phyloP scores from a whole-genome alignment of 2,797 vertebrate species.

The Sardinella longiceps region DNA sequence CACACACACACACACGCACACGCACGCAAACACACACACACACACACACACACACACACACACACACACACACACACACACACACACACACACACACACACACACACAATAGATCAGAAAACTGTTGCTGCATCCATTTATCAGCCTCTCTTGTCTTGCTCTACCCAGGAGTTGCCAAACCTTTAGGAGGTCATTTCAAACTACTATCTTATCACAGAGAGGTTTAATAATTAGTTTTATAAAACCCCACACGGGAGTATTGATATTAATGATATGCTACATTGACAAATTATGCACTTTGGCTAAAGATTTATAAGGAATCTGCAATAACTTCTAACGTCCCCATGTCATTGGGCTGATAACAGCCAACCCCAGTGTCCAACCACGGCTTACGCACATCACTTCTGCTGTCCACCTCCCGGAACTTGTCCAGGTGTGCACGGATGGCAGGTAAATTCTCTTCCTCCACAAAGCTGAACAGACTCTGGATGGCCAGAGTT shows the following conservation, averaged over 20 bases:
- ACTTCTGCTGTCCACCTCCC: constrained; percentile 93
- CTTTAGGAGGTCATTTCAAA: not conserved
- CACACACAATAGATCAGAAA: too few relatives aligned
- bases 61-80: too few relatives aligned
- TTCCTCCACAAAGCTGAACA: constrained; percentile 92
- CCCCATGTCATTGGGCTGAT: not conserved
- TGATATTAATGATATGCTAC: not conserved
- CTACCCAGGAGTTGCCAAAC: not conserved
- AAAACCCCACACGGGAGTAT: not conserved
- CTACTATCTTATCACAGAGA: not conserved
- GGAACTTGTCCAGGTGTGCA: constrained; percentile 92
- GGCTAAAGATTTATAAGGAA: not conserved
- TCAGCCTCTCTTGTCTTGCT: not conserved
- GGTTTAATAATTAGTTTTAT: not conserved
- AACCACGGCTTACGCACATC: constrained; percentile 77
- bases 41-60: too few relatives aligned
- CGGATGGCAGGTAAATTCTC: constrained; percentile 91
- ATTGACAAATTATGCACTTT: not conserved
- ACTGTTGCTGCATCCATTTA: not conserved
- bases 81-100: too few relatives aligned
- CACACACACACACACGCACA: too few relatives aligned
- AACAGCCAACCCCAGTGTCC: not conserved
- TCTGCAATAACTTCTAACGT: not conserved
- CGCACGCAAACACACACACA: too few relatives aligned
- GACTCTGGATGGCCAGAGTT: constrained; percentile 86